Conservation (phyloP, 2,113 vertebrate species). For the Sisor rabdophorus region DNA sequence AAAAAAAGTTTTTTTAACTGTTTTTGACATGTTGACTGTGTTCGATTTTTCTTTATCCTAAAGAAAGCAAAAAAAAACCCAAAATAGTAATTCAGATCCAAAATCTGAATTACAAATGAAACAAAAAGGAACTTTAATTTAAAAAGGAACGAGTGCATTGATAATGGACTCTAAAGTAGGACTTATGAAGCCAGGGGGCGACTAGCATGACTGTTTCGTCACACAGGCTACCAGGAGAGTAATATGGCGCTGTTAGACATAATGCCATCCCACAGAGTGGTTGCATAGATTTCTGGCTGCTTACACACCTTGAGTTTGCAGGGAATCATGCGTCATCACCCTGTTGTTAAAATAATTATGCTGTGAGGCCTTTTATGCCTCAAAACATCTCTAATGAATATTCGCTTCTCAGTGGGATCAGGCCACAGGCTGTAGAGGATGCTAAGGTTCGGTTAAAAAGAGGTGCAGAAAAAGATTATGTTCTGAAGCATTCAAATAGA, state of each 20-base stretch:
- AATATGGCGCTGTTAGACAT: constrained; percentile 22
- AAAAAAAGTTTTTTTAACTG: not conserved
- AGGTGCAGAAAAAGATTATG: not conserved
- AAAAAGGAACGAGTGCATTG: constrained; percentile 43
- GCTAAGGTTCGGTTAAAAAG: constrained; percentile 8
- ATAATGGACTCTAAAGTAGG: constrained; percentile 66
- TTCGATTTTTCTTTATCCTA: not conserved
- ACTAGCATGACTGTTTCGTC: constrained; percentile 30
- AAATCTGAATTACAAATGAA: constrained; percentile 60
- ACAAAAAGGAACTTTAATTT: constrained; percentile 46
- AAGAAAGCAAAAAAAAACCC: constrained; percentile 47
- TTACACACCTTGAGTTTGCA: constrained; percentile 63
- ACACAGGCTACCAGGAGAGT: constrained; percentile 23
- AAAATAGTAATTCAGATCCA: constrained; percentile 58
- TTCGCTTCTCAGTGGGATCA: constrained; percentile 24
- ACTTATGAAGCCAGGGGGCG: constrained; percentile 51
- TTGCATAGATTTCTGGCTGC: constrained; percentile 52
- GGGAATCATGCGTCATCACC: constrained; percentile 61
- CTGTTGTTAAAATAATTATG: constrained; percentile 58
- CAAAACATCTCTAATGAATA: constrained; percentile 2
- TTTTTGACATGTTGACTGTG: not conserved
- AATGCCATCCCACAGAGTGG: not conserved
- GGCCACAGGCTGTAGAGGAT: not conserved
- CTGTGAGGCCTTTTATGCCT: constrained; percentile 47
- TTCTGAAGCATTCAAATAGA: constrained; percentile 3